These are phyloP conservation scores for Probaryconus sp. DNA, from an alignment of 1,140 invertebrate species.

Conservation along the genomic window DNA sequence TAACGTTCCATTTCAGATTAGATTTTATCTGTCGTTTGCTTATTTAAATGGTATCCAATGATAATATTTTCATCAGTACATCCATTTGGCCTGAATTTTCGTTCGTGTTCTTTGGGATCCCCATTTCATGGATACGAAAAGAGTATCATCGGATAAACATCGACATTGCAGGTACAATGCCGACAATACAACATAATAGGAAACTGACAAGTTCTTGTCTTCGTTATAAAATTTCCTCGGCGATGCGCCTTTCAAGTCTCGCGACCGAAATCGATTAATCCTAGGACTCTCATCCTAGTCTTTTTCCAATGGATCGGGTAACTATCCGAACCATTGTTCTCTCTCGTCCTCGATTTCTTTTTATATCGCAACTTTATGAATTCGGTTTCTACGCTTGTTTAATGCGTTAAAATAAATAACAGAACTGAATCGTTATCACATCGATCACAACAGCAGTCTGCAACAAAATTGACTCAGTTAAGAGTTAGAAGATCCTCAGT, in stretches of 20 bases:
- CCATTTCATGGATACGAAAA: constrained; percentile 55
- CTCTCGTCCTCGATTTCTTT: constrained; percentile 19
- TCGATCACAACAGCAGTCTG: too few relatives aligned
- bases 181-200: constrained; percentile 66
- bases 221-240: constrained; percentile 47
- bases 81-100: too few relatives aligned
- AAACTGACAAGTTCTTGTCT: constrained; percentile 70
- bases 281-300: constrained; percentile 33
- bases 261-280: too few relatives aligned
- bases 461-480: too few relatives aligned
- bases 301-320: constrained; percentile 58
- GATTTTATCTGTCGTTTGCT: too few relatives aligned
- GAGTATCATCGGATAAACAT: constrained; percentile 70
- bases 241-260: constrained; percentile 71
- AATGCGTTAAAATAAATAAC: constrained; percentile 59
- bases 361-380: constrained; percentile 24
- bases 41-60: too few relatives aligned
- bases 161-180: constrained; percentile 77
- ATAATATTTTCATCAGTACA: too few relatives aligned
- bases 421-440: constrained; percentile 48
- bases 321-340: constrained; percentile 55
- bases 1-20: background rate
- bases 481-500: too few relatives aligned
- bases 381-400: too few relatives aligned
- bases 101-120: too few relatives aligned